Conservation (phyloP, 2,113 vertebrate species). For the Silurus asotus region DNA sequence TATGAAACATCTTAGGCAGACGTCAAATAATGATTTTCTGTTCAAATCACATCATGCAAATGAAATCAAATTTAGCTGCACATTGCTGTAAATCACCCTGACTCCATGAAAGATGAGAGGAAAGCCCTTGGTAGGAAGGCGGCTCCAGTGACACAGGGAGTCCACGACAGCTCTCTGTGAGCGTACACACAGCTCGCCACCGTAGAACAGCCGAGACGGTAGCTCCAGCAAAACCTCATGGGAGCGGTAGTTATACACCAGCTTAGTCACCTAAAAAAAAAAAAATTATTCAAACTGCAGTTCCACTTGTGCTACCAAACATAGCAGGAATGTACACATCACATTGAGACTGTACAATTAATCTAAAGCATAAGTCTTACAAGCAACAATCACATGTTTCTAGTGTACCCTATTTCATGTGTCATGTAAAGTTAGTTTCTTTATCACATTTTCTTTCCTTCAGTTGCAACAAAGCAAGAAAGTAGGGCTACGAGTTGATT, state of each 20-base stretch:
- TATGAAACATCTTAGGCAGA: background rate
- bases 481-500: background rate
- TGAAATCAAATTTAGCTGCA: background rate
- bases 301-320: background rate
- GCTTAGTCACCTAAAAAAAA: conserved; percentile 79
- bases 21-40: background rate
- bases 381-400: no score
- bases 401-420: no score
- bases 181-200: conserved; percentile 79
- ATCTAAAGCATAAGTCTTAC: background rate
- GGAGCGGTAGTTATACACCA: conserved; percentile 91
- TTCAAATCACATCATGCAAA: background rate
- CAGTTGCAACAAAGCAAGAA: background rate
- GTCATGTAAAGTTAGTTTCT: background rate
- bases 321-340: background rate
- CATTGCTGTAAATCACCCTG: conserved; percentile 69
- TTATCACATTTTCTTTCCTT: background rate
- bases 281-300: background rate
- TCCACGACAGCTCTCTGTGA: conserved; percentile 74
- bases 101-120: conserved; percentile 91
- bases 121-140: conserved; percentile 84
- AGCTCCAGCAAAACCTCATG: conserved; percentile 82
- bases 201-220: conserved; percentile 90
- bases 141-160: conserved; percentile 82
- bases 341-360: background rate